Evolutionary conservation across 1,140 invertebrate species (phyloP).

Genomic region (Achatina immaculata): DNA sequence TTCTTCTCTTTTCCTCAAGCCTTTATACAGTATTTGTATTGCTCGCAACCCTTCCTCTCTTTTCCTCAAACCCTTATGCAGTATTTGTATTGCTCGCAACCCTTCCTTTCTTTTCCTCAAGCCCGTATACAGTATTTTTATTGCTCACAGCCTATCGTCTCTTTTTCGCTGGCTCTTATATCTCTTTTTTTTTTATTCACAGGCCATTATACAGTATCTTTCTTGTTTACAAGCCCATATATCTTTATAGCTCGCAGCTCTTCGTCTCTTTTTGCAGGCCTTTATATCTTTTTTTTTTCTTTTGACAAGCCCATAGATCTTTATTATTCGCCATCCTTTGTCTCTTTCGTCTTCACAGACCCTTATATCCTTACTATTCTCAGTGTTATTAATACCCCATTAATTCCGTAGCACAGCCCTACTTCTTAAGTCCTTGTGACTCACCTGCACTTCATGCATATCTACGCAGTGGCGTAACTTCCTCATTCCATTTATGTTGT

Average conservation of each 20-base stretch:
- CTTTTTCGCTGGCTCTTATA: not conserved
- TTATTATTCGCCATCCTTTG: no score
- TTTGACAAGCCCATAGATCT: no score
- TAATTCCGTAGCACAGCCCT: no score
- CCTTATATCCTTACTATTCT: no score
- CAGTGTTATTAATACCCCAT: no score
- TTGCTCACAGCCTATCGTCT: not conserved
- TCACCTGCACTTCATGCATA: no score
- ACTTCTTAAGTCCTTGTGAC: no score
- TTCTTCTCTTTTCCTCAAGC: not conserved
- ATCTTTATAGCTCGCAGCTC: not conserved
- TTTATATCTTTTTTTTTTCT: no score
- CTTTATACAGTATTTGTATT: not conserved
- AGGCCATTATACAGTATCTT: not conserved
- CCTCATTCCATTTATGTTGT: no score
- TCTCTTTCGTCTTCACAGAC: not conserved
- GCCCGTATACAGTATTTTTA: no score
- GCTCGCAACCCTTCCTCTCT: not conserved
- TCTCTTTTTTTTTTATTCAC: not conserved
- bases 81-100: not conserved
- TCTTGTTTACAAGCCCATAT: not conserved
- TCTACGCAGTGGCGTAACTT: no score
- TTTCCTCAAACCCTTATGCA: not conserved
- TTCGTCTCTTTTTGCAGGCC: not conserved
- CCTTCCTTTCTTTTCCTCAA: not conserved